Conservation (phyloP, 2,888 invertebrate species). For the Drosophila mimetica region DNA sequence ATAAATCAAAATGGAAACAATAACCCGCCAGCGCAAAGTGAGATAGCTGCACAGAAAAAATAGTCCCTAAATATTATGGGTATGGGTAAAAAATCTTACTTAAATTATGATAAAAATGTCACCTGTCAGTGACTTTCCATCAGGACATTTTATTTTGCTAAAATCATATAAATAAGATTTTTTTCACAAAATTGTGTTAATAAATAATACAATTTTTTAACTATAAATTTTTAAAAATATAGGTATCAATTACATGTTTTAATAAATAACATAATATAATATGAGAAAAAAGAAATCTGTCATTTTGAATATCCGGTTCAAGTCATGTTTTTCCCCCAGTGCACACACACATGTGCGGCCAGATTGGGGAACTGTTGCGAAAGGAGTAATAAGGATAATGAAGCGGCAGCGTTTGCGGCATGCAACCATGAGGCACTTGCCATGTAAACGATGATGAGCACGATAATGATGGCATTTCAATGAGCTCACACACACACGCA, state of each 20-base stretch:
- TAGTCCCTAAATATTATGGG: too few relatives aligned
- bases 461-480: slow-evolving; percentile 76
- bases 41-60: slow-evolving; percentile 16
- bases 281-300: too few relatives aligned
- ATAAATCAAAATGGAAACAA: slow-evolving; percentile 79
- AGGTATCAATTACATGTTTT: too few relatives aligned
- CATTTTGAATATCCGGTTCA: too few relatives aligned
- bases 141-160: neutral
- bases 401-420: slow-evolving; percentile 58
- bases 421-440: slow-evolving; percentile 60
- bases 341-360: slow-evolving; percentile 19
- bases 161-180: neutral
- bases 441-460: slow-evolving; percentile 75
- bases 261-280: too few relatives aligned
- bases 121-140: slow-evolving; percentile 3
- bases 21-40: slow-evolving; percentile 49
- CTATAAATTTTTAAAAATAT: too few relatives aligned
- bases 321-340: too few relatives aligned
- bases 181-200: too few relatives aligned
- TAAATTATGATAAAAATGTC: neutral
- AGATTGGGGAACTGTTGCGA: slow-evolving; percentile 46
- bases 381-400: slow-evolving; percentile 79
- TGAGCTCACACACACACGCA: slow-evolving; percentile 46
- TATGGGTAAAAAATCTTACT: neutral
- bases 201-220: too few relatives aligned